These are phyloP conservation scores for Nothobranchius furzeri DNA, from an alignment of 2,113 vertebrate species.

Conservation along the genomic window DNA sequence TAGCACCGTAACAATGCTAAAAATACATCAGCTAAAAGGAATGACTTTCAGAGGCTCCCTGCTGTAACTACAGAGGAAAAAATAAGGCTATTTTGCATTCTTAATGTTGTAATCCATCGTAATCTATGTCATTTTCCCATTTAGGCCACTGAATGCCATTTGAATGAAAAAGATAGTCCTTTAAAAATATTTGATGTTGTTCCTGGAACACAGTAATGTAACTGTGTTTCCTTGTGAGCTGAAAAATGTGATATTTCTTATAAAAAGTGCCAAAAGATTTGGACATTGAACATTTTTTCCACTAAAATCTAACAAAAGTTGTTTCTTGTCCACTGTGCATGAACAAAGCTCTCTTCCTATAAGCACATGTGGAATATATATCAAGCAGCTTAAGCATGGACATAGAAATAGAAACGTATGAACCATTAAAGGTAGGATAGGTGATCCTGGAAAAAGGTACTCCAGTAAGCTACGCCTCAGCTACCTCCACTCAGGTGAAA, in stretches of 20 bases:
- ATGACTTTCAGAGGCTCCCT: constrained; percentile 17
- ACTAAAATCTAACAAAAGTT: neutral
- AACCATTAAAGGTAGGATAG: neutral
- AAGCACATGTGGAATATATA: constrained; percentile 29
- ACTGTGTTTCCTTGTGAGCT: neutral
- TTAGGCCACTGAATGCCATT: constrained; percentile 18
- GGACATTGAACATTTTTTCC: neutral
- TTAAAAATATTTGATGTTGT: constrained; percentile 13
- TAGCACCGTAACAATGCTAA: constrained; percentile 31
- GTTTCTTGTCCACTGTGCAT: neutral
- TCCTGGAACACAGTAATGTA: constrained; percentile 2
- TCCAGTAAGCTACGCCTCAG: no score
- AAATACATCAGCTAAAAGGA: constrained; percentile 33
- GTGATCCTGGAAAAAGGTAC: no score
- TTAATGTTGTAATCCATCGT: constrained; percentile 47
- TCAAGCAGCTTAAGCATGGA: constrained; percentile 22
- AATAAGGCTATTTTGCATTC: constrained; percentile 10
- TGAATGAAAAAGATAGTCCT: constrained; percentile 1
- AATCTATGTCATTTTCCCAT: constrained; percentile 35
- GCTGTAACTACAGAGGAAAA: constrained; percentile 18
- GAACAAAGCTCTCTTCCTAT: no score
- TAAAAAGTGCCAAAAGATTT: neutral
- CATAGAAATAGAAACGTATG: constrained; percentile 3
- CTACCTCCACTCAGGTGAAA: no score
- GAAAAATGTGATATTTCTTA: neutral